Conservation (phyloP, 2,888 invertebrate species). For the Galerucella nymphaeae region DNA sequence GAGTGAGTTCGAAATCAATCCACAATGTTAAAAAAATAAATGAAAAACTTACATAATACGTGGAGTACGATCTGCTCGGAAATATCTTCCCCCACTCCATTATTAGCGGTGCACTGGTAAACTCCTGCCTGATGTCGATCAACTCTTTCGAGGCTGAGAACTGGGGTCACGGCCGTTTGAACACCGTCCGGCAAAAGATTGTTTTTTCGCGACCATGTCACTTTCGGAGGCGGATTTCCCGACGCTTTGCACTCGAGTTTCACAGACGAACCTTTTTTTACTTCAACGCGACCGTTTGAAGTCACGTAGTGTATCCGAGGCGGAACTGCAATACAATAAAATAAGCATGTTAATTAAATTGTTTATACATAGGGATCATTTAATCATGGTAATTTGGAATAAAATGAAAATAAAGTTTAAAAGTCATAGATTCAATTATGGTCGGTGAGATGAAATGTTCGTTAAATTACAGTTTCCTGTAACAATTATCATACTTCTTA, state of each 20-base stretch:
- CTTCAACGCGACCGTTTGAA: conserved; percentile 73
- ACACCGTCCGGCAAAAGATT: conserved; percentile 70
- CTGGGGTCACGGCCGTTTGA: conserved; percentile 71
- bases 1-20: too few species aligned
- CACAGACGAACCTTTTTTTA: conserved; percentile 68
- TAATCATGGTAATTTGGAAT: background rate
- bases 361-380: background rate
- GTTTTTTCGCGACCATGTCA: conserved; percentile 69
- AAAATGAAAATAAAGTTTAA: background rate
- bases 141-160: conserved; percentile 71
- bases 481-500: too few species aligned
- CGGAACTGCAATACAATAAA: conserved; percentile 67
- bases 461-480: too few species aligned
- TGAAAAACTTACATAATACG: conserved; percentile 71
- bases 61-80: conserved; percentile 72
- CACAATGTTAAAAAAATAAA: background rate
- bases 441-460: too few species aligned
- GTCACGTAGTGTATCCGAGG: conserved; percentile 73
- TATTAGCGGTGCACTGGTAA: conserved; percentile 73
- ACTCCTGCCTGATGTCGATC: conserved; percentile 73
- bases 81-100: conserved; percentile 73
- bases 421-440: too few species aligned
- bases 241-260: conserved; percentile 67
- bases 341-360: conserved; percentile 24
- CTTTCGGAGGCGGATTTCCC: conserved; percentile 68